A percentile compares a stretch with the other conserved stretches of the same genome.
Evolutionary conservation across 2,888 invertebrate genomes (phyloP).

Genomic region (Caenorhabditis sp.): DNA sequence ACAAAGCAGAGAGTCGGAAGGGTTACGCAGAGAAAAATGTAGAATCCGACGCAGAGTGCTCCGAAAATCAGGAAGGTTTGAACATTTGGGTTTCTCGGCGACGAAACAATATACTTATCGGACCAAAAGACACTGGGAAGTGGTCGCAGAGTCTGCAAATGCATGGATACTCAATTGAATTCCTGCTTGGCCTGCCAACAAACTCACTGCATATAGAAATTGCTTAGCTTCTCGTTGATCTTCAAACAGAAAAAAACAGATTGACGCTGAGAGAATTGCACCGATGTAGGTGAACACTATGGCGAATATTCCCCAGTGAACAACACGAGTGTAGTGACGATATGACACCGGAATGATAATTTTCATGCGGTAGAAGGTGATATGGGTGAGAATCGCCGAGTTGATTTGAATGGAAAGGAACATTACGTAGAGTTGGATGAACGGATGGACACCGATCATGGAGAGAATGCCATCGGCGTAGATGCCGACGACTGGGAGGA

Average conservation of each 20-base stretch:
- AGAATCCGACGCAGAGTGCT: conserved; percentile 22
- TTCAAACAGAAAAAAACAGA: conserved; percentile 30
- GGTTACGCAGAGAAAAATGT: conserved; percentile 20
- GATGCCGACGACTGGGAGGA: conserved; percentile 53
- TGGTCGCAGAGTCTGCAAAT: conserved; percentile 34
- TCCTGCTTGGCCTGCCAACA: too few species aligned
- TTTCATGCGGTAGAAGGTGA: conserved; percentile 53
- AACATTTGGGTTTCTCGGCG: conserved; percentile 5
- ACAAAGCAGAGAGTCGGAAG: conserved; percentile 34
- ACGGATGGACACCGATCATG: conserved; percentile 45
- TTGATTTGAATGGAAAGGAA: conserved; percentile 44
- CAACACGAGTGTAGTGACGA: conserved; percentile 38
- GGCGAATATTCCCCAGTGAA: conserved; percentile 34
- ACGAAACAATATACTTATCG: conserved; percentile 52
- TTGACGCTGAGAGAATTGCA: background rate
- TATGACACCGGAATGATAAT: conserved; percentile 55
- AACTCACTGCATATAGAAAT: conserved; percentile 23
- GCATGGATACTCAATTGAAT: background rate
- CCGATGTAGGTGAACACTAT: conserved; percentile 33
- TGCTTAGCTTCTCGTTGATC: conserved; percentile 44
- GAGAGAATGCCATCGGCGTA: conserved; percentile 60
- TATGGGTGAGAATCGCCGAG: conserved; percentile 42
- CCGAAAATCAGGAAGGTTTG: conserved; percentile 21
- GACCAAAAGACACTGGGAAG: conserved; percentile 53
- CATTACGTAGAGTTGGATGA: conserved; percentile 49